Base-by-base conservation (phyloP, 2,113 vertebrate species). In the Aptenodytes patagonicus region DNA sequence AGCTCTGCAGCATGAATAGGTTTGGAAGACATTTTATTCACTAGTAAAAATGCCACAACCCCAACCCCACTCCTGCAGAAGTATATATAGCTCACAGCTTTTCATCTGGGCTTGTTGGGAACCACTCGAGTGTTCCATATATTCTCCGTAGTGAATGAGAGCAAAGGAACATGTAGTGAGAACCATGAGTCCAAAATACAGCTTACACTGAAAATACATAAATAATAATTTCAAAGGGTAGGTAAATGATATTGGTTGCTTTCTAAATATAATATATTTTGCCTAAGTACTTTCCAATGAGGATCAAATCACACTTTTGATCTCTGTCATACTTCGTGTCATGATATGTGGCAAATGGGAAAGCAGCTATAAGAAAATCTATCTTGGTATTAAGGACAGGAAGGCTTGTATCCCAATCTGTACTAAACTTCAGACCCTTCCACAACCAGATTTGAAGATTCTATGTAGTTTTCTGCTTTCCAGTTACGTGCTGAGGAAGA, bases 1-100 rank as follows among this genome's bases (percentile, higher is more conserved):
- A 92, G 89, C 83, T 92, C 61, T 95, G 51, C 61, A 66, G 76
- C 95, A 29, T 95, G 97, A 98, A 97, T 96, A 93, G 96, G 72
- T 82, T 97, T 94, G 80, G 93, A 96, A 93, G 66, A 91, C 68
- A 96, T 93, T 93, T 97, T 96, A 95, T 95, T 96, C 96, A 91
- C 93, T 75, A 95, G 66, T 93, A 83, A 88, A 95, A 97, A 97
- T 86, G 91, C 89, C 94, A 93, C 51, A 91, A 94, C 94, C 91
- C 66, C 94, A 90, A n/a, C 62, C 79, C 71, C 58, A 90, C 81
- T 94, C 70, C 68, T 76, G 90, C 4, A 0, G 75, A 83, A 62
- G 46, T 70, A 86, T 51, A 95, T 89, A 94, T 52, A 91, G 93
- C 84, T 88, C 89, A 47, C 20, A 91, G 89, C 78, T 83, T 62